Conservation (phyloP, 2,888 invertebrate genomes). For the Himalopsyche anomala region DNA sequence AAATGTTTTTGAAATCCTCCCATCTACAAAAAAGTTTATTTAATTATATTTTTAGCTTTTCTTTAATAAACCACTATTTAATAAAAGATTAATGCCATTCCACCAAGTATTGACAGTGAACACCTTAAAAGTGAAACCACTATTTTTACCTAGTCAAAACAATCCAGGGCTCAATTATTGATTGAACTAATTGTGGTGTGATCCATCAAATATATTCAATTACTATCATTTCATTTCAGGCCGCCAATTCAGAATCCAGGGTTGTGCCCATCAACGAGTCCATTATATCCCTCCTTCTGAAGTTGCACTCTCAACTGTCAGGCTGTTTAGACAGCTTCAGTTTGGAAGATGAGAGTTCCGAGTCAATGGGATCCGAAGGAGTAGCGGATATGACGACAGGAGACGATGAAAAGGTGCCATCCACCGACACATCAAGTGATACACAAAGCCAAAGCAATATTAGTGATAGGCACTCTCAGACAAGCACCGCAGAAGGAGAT, state of each 20-base stretch:
- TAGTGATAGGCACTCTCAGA: slow-evolving; percentile 50
- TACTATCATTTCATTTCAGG: background rate
- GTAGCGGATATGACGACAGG: slow-evolving; percentile 43
- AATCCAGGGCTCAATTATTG: background rate
- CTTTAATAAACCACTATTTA: too few species aligned
- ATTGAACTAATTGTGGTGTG: background rate
- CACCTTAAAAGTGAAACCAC: too few species aligned
- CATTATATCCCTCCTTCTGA: slow-evolving; percentile 91
- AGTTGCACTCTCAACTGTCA: slow-evolving; percentile 92
- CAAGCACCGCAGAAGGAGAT: background rate
- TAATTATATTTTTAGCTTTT: too few species aligned
- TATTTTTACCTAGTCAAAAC: too few species aligned
- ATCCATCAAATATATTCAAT: background rate
- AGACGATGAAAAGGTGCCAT: slow-evolving; percentile 18
- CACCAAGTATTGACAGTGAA: too few species aligned
- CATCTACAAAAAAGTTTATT: too few species aligned
- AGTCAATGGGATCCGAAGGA: background rate
- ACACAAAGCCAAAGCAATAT: slow-evolving; percentile 67
- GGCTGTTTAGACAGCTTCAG: slow-evolving; percentile 89
- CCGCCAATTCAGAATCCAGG: slow-evolving; percentile 39
- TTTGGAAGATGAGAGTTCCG: slow-evolving; percentile 72
- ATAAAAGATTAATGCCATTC: too few species aligned
- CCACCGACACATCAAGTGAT: slow-evolving; percentile 67
- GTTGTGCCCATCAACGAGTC: slow-evolving; percentile 87
- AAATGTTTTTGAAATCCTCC: too few species aligned